Evolutionary conservation across 2,113 vertebrate genomes (phyloP).

Genomic region (Dolichotis patagonum): DNA sequence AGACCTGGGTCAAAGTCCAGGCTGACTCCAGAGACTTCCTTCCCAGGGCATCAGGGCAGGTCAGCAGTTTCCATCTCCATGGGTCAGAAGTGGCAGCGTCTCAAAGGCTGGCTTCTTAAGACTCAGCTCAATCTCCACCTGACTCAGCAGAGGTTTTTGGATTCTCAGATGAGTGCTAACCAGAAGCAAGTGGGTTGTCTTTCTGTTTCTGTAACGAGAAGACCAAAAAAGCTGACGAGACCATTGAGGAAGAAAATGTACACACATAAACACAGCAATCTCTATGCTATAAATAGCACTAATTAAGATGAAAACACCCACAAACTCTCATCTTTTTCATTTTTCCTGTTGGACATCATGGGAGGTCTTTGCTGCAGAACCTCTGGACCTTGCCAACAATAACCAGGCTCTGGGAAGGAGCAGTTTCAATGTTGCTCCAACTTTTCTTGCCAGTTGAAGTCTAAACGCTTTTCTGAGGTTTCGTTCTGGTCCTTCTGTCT

Average conservation of each 20-base stretch:
- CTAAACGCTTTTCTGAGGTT: constrained; percentile 15
- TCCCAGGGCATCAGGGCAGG: neutral
- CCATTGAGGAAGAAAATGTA: constrained; percentile 58
- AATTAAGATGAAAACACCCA: constrained; percentile 80
- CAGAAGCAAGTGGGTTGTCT: constrained; percentile 37
- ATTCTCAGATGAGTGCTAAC: constrained; percentile 40
- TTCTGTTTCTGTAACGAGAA: constrained; percentile 60
- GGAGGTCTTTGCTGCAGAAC: constrained; percentile 79
- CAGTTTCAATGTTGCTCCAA: constrained; percentile 17
- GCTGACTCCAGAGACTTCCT: constrained; percentile 34
- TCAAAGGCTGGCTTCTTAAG: constrained; percentile 44
- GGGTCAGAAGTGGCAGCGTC: constrained; percentile 40
- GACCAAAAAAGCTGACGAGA: constrained; percentile 72
- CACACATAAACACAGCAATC: constrained; percentile 70
- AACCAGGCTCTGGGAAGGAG: constrained; percentile 66
- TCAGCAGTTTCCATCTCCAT: constrained; percentile 67
- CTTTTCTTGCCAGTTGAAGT: constrained; percentile 28
- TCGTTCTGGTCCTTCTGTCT: neutral
- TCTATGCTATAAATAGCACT: constrained; percentile 79
- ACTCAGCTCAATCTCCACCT: constrained; percentile 73
- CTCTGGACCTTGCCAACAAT: constrained; percentile 78
- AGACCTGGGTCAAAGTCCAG: constrained; percentile 4
- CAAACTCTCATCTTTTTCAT: constrained; percentile 54
- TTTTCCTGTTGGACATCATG: constrained; percentile 74
- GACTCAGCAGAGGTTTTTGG: constrained; percentile 77